Evolutionary conservation across 2,888 invertebrate species (phyloP).

Genomic region (Byasa hedistus): DNA sequence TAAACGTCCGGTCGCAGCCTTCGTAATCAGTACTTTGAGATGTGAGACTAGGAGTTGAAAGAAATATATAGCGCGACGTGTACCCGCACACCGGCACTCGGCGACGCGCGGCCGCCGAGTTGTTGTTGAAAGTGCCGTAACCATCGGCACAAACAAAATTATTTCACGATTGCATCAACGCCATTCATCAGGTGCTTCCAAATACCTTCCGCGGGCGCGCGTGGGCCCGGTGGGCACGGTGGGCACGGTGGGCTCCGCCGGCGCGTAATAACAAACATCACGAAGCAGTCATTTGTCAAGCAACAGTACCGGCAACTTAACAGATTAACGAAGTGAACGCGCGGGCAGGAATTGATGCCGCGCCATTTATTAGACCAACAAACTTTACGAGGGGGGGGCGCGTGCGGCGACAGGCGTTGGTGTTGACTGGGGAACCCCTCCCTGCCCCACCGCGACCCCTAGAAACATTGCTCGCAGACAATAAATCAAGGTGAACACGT

Average conservation of each 20-base stretch:
- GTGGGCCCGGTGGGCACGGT: not conserved
- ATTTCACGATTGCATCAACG: too few relatives aligned
- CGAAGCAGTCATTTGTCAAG: constrained; percentile 32
- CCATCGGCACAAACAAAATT: too few relatives aligned
- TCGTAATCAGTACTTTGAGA: too few relatives aligned
- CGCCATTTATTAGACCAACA: constrained; percentile 50
- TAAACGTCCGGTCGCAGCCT: too few relatives aligned
- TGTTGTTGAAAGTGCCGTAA: too few relatives aligned
- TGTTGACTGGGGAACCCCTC: too few relatives aligned
- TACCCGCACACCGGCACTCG: not conserved
- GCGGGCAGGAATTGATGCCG: constrained; percentile 51
- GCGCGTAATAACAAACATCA: constrained; percentile 16
- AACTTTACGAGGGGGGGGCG: constrained; percentile 41
- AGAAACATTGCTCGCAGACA: constrained; percentile 39
- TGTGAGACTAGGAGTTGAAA: too few relatives aligned
- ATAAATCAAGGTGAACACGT: constrained; percentile 58
- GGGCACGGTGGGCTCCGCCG: not conserved
- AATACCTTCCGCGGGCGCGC: not conserved
- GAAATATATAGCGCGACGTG: too few relatives aligned
- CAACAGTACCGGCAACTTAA: constrained; percentile 34
- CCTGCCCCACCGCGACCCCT: too few relatives aligned
- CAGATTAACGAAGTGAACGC: constrained; percentile 36
- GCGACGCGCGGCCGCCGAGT: too few relatives aligned
- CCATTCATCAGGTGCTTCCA: too few relatives aligned
- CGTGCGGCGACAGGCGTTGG: constrained; percentile 28